A percentile compares a stretch with the other conserved stretches of the same genome.
Evolutionary conservation across 1,140 invertebrate genomes (phyloP).

Genomic region (Gonioctena quinquepunctata): DNA sequence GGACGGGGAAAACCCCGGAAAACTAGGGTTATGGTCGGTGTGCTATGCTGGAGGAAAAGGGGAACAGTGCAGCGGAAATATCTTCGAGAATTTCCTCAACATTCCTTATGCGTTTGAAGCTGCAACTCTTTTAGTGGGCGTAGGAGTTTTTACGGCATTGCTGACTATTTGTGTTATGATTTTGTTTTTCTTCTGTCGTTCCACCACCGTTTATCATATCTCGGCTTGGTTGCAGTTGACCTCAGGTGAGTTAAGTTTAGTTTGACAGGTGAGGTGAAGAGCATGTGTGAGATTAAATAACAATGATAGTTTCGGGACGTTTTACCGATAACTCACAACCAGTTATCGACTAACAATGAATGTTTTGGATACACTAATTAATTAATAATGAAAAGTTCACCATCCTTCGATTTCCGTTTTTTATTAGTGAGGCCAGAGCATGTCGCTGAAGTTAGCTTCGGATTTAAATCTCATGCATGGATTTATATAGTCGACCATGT

Average conservation of each 20-base stretch:
- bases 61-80: conserved; percentile 77
- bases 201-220: conserved; percentile 90
- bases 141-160: conserved; percentile 82
- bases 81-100: conserved; percentile 78
- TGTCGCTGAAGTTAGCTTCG: too few relatives aligned
- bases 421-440: too few relatives aligned
- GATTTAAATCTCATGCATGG: too few relatives aligned
- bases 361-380: too few relatives aligned
- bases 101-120: conserved; percentile 79
- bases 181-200: conserved; percentile 91
- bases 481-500: too few relatives aligned
- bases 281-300: too few relatives aligned
- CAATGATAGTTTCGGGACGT: too few relatives aligned
- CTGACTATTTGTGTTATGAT: conserved; percentile 86
- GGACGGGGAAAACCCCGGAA: conserved; percentile 83
- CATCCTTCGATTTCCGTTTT: too few relatives aligned
- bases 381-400: too few relatives aligned
- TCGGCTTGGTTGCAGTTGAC: conserved; percentile 92
- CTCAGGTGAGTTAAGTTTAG: conserved; percentile 79
- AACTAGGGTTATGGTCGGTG: conserved; percentile 89
- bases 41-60: conserved; percentile 70
- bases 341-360: too few relatives aligned
- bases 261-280: too few relatives aligned
- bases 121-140: conserved; percentile 85
- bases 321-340: too few relatives aligned